phyloP scores from a whole-genome alignment of 2,113 vertebrate species.

The Aphelocoma coerulescens region DNA sequence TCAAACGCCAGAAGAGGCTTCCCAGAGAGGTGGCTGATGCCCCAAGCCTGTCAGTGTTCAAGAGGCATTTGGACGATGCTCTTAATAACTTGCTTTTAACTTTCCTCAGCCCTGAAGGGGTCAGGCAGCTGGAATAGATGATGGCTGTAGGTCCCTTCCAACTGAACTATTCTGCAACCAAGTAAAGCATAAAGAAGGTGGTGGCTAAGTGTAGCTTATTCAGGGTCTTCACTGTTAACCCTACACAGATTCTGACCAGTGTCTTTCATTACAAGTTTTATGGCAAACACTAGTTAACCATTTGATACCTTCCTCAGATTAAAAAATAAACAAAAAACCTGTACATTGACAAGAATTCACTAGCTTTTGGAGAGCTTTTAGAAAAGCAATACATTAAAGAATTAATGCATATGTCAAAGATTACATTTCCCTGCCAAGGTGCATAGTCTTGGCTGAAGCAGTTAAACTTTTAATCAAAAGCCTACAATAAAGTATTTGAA shows the following conservation, averaged over 20 bases:
- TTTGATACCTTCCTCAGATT: not conserved
- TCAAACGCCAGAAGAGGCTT: not conserved
- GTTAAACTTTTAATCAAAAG: not conserved
- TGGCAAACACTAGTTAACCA: not conserved
- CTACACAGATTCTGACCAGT: not conserved
- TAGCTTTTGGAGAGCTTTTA: not conserved
- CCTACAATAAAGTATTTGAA: not conserved
- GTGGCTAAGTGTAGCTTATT: not conserved
- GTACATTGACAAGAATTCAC: not conserved
- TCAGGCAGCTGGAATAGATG: not conserved
- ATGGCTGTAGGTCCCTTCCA: not conserved
- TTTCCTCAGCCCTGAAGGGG: not conserved
- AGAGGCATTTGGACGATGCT: fast-evolving
- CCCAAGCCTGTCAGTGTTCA: not conserved
- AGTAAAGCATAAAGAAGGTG: not conserved
- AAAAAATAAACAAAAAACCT: not conserved
- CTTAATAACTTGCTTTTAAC: not conserved
- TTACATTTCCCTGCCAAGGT: not conserved
- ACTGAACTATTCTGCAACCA: not conserved
- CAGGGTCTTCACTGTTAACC: not conserved
- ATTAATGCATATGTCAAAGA: not conserved
- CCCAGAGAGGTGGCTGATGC: not conserved
- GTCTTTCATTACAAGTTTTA: not conserved
- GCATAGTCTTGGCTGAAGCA: not conserved
- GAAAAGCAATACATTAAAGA: not conserved